These are phyloP conservation scores for Caenorhabditis parvicauda DNA, from an alignment of 2,888 invertebrate species.

Conservation along the genomic window DNA sequence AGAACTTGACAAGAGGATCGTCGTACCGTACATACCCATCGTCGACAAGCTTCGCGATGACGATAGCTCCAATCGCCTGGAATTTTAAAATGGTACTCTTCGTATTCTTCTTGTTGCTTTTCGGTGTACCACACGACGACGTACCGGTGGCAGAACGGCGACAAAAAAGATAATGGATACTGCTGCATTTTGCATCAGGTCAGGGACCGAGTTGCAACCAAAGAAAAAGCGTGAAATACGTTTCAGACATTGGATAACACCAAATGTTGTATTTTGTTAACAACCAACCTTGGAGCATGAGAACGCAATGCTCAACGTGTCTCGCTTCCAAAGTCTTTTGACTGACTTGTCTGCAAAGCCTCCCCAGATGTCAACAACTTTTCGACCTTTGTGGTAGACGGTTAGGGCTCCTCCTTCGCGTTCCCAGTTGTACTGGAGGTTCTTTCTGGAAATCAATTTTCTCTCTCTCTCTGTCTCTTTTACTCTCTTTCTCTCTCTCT, in stretches of 20 bases:
- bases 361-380: constrained; percentile 65
- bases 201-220: background rate
- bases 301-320: constrained; percentile 50
- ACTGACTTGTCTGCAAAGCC: constrained; percentile 62
- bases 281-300: constrained; percentile 42
- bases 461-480: background rate
- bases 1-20: constrained; percentile 62
- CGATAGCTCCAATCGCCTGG: constrained; percentile 50
- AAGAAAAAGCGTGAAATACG: too few species aligned
- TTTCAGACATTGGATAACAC: too few species aligned
- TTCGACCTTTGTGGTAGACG: constrained; percentile 63
- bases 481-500: too few species aligned
- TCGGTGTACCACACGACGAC: too few species aligned
- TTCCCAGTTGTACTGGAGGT: constrained; percentile 58
- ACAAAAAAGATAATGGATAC: too few species aligned
- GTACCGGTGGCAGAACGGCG: too few species aligned
- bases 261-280: too few species aligned
- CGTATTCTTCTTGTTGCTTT: background rate
- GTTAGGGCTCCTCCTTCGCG: constrained; percentile 61
- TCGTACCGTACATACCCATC: constrained; percentile 63
- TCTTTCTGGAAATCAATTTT: constrained; percentile 39
- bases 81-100: too few species aligned
- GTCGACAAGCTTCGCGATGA: constrained; percentile 63
- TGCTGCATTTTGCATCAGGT: too few species aligned
- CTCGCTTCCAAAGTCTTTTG: constrained; percentile 41